Base-by-base conservation (phyloP, 2,797 vertebrate genomes). In the Microctenopoma steveboyesi region DNA sequence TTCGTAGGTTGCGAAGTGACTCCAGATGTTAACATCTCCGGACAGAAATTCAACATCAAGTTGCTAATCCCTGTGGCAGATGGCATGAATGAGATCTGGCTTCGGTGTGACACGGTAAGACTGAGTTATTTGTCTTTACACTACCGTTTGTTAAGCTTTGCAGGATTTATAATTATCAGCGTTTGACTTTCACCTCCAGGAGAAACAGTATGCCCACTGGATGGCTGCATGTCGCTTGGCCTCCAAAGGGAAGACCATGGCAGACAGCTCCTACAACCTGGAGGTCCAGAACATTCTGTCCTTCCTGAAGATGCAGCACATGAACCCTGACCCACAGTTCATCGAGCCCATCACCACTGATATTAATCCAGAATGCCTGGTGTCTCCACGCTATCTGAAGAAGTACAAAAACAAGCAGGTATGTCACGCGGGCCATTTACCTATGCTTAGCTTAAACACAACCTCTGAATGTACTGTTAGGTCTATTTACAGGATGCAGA, bases 371-470 rank as follows among this genome's bases (percentile, higher is more conserved):
- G 98, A 99, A 74, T 98, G 97, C 55, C 92, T 99, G 85, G 98
- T 99, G 47, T 99, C 97, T 0, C 98, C 98, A 1, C 96, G 98
- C 48, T 99, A 99, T 65, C 94, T 99, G 74, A 99, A 99, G 82
- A 99, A 99, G 69, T 99, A 98, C 89, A 99, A 98, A 92, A 99
- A 95, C 89, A 99, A 99, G 88, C 98, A 99, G 97, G 98, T 99
- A 91, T 80, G 63, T 14, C n/a, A 0, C 4, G 16, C 7, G 15
- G 7, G 33, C 40, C 4, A 12, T 15, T 16, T 57, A 37, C 57
- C 33, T 12, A 1, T 11, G 10, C 5, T 1, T 16, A 55, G 18
- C 49, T 43, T 28, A 37, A 28, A 53, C 16, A 16, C 18, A 33
- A 7, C 39, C n/a, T 62, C 30, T 67, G 39, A 35, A 28, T 14